Evolutionary conservation across 2,797 vertebrate genomes (phyloP), one percentile per base, ranked within the genome.

Genomic region (Chromis chromis): DNA sequence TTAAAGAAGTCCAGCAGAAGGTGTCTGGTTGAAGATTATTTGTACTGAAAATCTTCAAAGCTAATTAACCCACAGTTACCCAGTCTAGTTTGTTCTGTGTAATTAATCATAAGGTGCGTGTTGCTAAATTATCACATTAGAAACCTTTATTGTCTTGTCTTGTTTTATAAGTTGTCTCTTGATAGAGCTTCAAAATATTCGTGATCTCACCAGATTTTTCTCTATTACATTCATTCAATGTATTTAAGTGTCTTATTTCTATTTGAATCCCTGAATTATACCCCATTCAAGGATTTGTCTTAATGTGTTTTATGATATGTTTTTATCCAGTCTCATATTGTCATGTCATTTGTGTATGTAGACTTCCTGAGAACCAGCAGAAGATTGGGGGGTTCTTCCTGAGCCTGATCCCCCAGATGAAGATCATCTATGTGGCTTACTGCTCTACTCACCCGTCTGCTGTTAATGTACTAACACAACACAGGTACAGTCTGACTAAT

Each of bases 371-470:
- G 91, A 92, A 86, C 83, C 97, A 99, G 86, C 98, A 99, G 94
- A 95, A 94, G 60, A 95, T 99, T 2, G 98, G 98, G n/a, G 96
- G 97, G 3, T 99, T 98, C 91, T 99, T 98, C 88, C 88, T 97
- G 65, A 96, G 91, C 76, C 81, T 97, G 80, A 96, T 98, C 94
- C 92, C 96, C 6, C 97, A 97, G 78, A 97, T 98, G 93, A 97
- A 95, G 91, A 92, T 70, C 63, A 88, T 98, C 52, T 99, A 99
- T 58, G 88, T 97, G 81, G 85, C 94, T 0, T 99, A 99, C 82
- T 99, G 98, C 93, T 96, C 96, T 90, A 99, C 96, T 85, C 98
- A 99, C 78, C 98, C 98, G 0, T 97, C 95, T n/a, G 97, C 97
- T 6, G 97, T 99, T 71, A 95, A 89, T 13, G 94, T 99, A 13